Evolutionary conservation across 2,888 invertebrate species (phyloP).

Genomic region (Andrena hattorfiana): DNA sequence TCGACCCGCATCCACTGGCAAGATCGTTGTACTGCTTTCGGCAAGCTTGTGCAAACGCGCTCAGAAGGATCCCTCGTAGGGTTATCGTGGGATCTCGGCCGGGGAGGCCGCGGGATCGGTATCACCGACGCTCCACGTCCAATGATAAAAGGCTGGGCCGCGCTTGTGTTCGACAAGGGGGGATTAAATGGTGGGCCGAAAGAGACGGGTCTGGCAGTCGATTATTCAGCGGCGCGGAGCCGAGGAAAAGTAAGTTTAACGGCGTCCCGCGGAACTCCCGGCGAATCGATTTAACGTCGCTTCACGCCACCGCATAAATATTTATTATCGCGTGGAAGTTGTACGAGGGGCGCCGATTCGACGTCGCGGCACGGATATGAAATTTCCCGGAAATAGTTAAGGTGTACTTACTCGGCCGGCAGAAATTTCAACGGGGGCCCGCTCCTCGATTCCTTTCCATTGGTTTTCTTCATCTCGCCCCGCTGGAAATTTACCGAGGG

Average conservation of each 20-base stretch:
- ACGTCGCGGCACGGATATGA: slow-evolving; percentile 38
- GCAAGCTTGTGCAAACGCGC: slow-evolving; percentile 4
- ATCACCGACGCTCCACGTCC: not conserved
- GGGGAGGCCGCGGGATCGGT: not conserved
- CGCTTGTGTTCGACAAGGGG: not conserved
- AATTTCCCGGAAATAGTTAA: slow-evolving; percentile 46
- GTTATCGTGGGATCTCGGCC: slow-evolving; percentile 16
- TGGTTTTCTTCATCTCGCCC: slow-evolving; percentile 54
- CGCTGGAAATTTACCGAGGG: slow-evolving; percentile 61
- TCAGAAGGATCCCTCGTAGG: not conserved
- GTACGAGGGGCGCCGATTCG: not conserved
- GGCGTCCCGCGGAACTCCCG: slow-evolving; percentile 3
- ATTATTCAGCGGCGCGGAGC: slow-evolving; percentile 3
- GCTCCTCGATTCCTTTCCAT: slow-evolving; percentile 53
- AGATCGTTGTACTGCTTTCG: slow-evolving; percentile 28
- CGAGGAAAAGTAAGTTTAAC: slow-evolving; percentile 24
- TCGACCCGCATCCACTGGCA: slow-evolving; percentile 13
- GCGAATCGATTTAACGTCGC: slow-evolving; percentile 26
- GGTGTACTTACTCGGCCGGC: slow-evolving; percentile 39
- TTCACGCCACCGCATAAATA: slow-evolving; percentile 22
- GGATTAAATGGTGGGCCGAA: not conserved
- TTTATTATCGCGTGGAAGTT: slow-evolving; percentile 23
- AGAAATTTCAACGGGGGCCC: slow-evolving; percentile 50
- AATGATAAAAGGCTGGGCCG: not conserved
- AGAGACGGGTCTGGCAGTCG: slow-evolving; percentile 5